A percentile compares a stretch with the other conserved stretches of the same genome.
Evolutionary conservation across 2,888 invertebrate genomes (phyloP).

Genomic region (Bruchidius siliquastri): DNA sequence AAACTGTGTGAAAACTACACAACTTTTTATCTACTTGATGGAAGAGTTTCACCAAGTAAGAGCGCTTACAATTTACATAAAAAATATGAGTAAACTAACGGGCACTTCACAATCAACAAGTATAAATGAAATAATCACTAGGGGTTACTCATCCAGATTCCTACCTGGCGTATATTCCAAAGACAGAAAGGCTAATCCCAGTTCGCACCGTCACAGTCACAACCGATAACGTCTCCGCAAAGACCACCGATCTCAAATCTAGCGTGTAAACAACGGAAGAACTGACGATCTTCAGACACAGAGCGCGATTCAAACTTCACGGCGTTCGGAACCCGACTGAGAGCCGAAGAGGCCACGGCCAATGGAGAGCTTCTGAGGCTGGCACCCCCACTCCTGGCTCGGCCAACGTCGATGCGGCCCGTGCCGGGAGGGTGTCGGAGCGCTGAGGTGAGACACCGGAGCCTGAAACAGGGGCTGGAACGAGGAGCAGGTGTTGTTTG

Average conservation of each 20-base stretch:
- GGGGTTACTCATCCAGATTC: background rate
- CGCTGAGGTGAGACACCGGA: background rate
- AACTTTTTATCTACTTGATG: too few relatives aligned
- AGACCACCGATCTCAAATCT: background rate
- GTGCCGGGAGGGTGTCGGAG: background rate
- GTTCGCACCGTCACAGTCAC: background rate
- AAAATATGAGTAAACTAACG: too few relatives aligned
- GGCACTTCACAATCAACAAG: background rate
- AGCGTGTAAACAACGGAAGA: background rate
- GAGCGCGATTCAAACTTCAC: background rate
- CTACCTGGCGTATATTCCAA: background rate
- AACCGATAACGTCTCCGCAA: background rate
- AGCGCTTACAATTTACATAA: too few relatives aligned
- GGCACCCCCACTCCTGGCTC: background rate
- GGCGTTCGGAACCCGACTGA: background rate
- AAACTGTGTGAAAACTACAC: too few relatives aligned
- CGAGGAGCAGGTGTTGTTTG: background rate
- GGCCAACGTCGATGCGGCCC: background rate
- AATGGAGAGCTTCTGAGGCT: background rate
- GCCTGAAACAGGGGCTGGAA: background rate
- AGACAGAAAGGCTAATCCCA: background rate
- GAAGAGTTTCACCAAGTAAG: too few relatives aligned
- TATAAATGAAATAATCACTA: background rate
- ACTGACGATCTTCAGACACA: background rate
- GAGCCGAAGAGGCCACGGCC: background rate